Conservation (phyloP, 2,113 vertebrate genomes). For the Reinhardtius hippoglossoides region DNA sequence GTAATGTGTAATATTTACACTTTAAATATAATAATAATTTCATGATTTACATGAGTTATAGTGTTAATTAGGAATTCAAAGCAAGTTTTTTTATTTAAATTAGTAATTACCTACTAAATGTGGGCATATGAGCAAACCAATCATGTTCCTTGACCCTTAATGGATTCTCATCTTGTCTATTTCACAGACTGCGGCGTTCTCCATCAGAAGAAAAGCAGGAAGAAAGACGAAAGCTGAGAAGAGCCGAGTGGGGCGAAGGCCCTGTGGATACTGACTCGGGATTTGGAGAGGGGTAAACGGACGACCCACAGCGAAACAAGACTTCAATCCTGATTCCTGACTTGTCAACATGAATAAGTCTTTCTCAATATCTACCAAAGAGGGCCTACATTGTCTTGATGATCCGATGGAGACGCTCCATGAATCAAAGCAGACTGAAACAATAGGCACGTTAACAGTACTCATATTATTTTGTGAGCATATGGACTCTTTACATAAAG, state of each 20-base stretch:
- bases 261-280: slow-evolving; percentile 15
- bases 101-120: too few relatives aligned
- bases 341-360: slow-evolving; percentile 45
- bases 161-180: slow-evolving; percentile 14
- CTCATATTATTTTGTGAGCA: slow-evolving; percentile 7
- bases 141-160: not conserved
- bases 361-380: slow-evolving; percentile 32
- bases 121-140: too few relatives aligned
- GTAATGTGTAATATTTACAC: too few relatives aligned
- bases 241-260: slow-evolving; percentile 30
- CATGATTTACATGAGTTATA: too few relatives aligned
- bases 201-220: slow-evolving; percentile 68
- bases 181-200: slow-evolving; percentile 74
- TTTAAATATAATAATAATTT: too few relatives aligned
- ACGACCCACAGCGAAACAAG: slow-evolving; percentile 36
- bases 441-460: not conserved
- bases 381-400: slow-evolving; percentile 8
- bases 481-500: slow-evolving; percentile 1
- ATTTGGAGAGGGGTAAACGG: slow-evolving; percentile 19
- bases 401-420: not conserved
- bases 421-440: slow-evolving; percentile 2
- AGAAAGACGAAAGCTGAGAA: slow-evolving; percentile 56
- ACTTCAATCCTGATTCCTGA: slow-evolving; percentile 14
- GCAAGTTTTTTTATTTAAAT: too few relatives aligned
- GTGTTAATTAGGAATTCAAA: too few relatives aligned